A percentile compares a stretch with the other conserved stretches of the same genome.
phyloP scores from a whole-genome alignment of 2,113 vertebrate species.

The Semicossyphus pulcher region DNA sequence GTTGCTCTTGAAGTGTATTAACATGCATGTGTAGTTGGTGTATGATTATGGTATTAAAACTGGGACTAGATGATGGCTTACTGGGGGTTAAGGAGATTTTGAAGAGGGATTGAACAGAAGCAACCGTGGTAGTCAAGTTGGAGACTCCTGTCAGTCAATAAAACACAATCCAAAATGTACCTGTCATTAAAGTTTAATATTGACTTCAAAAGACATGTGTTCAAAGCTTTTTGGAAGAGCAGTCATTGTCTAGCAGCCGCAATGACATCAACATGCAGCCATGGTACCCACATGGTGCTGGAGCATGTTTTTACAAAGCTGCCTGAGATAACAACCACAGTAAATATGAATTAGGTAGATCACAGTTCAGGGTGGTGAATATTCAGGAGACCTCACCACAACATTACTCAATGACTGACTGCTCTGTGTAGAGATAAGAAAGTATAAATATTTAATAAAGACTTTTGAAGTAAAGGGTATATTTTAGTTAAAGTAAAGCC shows the following conservation, averaged over 20 bases:
- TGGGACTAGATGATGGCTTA: background rate
- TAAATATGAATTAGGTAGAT: no score
- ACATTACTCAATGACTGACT: background rate
- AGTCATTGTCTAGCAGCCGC: background rate
- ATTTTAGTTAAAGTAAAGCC: no score
- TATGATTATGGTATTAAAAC: background rate
- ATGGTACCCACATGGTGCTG: background rate
- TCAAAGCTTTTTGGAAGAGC: no score
- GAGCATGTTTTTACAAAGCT: background rate
- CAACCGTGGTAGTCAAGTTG: no score
- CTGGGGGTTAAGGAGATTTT: background rate
- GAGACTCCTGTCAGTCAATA: background rate
- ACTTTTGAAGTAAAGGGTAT: no score
- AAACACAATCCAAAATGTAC: background rate
- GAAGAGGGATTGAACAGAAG: no score
- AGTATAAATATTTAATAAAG: no score
- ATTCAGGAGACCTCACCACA: background rate
- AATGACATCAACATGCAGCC: background rate
- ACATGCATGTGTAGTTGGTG: constrained; percentile 7
- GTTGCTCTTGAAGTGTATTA: constrained; percentile 5
- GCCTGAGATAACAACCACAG: background rate
- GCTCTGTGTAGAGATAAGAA: background rate
- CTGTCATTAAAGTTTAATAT: background rate
- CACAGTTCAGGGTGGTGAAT: no score
- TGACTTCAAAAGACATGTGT: no score